Base-by-base conservation (phyloP, 2,888 invertebrate species). In the Ochropacha duplaris region DNA sequence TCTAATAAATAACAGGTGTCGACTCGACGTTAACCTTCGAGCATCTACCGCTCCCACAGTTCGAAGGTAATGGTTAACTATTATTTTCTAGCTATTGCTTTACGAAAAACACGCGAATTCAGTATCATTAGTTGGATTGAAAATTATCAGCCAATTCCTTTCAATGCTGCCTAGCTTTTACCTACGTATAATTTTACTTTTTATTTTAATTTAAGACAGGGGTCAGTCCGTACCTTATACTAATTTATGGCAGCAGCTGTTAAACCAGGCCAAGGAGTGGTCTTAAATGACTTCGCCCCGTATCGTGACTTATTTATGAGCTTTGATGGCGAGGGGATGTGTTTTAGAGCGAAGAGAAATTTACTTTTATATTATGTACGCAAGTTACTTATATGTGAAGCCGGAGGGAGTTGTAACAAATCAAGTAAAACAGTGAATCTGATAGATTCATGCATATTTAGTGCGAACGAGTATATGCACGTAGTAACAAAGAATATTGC, bases 1-100 rank as follows among this genome's bases (percentile, higher is more conserved):
- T 88, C 87, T 86, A 90, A 90, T 89, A 89, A 88, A 89, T 84
- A 83, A 78, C 83, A 87, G 86, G 85, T 87, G 85, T 80, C 80
- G 76, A 76, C 70, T 80, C 80, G 76, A 76, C 70, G 71, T 61
- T 70, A 79, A 76, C 83, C 84, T 84, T 84, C 44, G 44, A 44
- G 16, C 74, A 66, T 65, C 62, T 54, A 61, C 74, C 80, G 65
- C 76, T 73, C 75, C 76, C 68, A 65, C 73, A 73, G 69, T 71
- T 64, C 54, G 57, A 60, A 57, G 60, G 65, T 80, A 77, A 82
- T 78, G 71, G 73, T 68, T 62, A 58, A 58, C 65, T 61, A 69
- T 69, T 59, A 57, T 57, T 62, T 54, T 60, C 66, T 9, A 55
- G 56, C 59, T 61, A 68, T 44, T 74, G 75, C 69, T 73, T 79